phyloP scores from a whole-genome alignment of 2,113 vertebrate species.

The Oncorhynchus tshawytscha region DNA sequence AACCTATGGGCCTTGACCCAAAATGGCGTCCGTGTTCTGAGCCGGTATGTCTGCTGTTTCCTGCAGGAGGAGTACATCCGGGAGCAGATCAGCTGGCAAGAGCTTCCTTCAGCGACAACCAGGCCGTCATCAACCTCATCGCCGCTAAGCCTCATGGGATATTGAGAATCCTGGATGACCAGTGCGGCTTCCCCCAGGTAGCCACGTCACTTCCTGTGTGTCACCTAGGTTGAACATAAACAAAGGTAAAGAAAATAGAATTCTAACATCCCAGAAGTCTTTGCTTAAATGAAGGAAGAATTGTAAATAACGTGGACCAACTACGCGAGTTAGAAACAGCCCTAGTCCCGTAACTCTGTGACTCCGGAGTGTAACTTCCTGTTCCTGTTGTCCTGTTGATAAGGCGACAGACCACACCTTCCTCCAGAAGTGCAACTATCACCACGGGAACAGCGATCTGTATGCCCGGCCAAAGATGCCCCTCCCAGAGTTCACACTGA shows the following conservation, averaged over 20 bases:
- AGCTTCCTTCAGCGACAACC: slow-evolving; percentile 87
- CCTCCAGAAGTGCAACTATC: slow-evolving; percentile 99
- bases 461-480: slow-evolving; percentile 98
- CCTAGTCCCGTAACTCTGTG: too few species aligned
- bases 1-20: neutral
- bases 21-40: neutral
- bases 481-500: slow-evolving; percentile 91
- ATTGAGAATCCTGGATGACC: slow-evolving; percentile 93
- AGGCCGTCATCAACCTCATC: slow-evolving; percentile 92
- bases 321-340: too few species aligned
- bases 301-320: too few species aligned
- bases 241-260: too few species aligned
- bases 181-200: slow-evolving; percentile 96
- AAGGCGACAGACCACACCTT: slow-evolving; percentile 98
- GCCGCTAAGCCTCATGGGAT: slow-evolving; percentile 93
- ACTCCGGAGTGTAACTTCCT: neutral
- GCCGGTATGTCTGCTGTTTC: neutral
- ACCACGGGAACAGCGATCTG: slow-evolving; percentile 83
- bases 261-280: too few species aligned
- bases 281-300: too few species aligned
- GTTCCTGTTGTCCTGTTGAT: slow-evolving; percentile 25
- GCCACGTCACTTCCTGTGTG: neutral
- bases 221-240: too few species aligned
- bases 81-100: slow-evolving; percentile 91
- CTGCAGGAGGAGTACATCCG: slow-evolving; percentile 90